Conservation (phyloP, 2,113 vertebrate genomes). For the Deroptyus accipitrinus region DNA sequence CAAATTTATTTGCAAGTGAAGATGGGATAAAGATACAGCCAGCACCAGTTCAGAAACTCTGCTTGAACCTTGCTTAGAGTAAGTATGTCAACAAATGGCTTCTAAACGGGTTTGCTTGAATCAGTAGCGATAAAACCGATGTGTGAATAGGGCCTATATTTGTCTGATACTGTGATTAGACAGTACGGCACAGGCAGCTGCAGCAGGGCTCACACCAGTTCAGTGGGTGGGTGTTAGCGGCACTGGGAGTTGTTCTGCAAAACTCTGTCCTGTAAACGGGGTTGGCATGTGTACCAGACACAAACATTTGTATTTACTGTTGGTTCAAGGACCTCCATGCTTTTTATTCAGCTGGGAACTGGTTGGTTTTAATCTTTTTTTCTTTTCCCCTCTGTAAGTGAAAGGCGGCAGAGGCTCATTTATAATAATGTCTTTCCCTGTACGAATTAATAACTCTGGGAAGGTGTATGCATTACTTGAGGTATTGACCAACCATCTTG, state of each 20-base stretch:
- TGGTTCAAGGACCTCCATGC: not conserved
- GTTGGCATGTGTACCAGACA: not conserved
- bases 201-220: not conserved
- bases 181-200: not conserved
- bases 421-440: not conserved
- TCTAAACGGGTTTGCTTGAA: not conserved
- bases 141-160: not conserved
- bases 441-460: not conserved
- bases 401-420: not conserved
- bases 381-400: not conserved
- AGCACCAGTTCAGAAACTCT: not conserved
- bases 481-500: not conserved
- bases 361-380: not conserved
- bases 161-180: not conserved
- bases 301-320: not conserved
- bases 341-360: not conserved
- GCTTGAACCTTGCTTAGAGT: conserved; percentile 7
- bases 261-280: not conserved
- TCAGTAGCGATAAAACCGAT: not conserved
- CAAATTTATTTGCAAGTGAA: not conserved
- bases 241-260: not conserved
- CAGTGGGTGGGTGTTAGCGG: not conserved
- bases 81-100: not conserved
- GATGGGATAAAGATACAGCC: not conserved
- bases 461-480: not conserved